Evolutionary conservation across 2,888 invertebrate species (phyloP), one percentile per base, ranked within the genome.

Genomic region (Phyllotreta striolata): DNA sequence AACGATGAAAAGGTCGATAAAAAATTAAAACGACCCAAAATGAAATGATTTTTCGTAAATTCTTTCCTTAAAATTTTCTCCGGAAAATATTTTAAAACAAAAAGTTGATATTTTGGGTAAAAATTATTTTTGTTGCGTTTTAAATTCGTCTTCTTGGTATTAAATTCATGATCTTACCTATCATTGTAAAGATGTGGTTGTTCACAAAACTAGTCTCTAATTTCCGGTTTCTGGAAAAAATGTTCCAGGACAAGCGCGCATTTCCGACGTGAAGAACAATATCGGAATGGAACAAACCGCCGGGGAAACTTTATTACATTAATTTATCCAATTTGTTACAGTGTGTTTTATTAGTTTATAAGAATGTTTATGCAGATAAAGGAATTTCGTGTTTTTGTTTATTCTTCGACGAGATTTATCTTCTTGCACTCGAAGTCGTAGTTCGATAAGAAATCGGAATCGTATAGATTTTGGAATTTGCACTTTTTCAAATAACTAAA

Each of bases 381-480:
- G 38, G 35, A 52, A 38, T 52, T 52, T 52, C 8, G 52, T 52
- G 52, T 52, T 52, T 38, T 10, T 52, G 38, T 52, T 52, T 51
- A 37, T 47, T 8, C 10, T 10, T 38, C 7, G 12, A 51, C 14
- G 14, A 8, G 2, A 7, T 52, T 52, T 52, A 52, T 49, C 49
- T 12, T 52, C 52, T 38, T 52, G 52, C 52, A 38, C 24, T 38
- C 39, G 38, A 39, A 38, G 52, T 1, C 52, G 24, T 6, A 39
- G 5, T 39, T 38, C 12, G 52, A 52, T 52, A 52, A 52, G 38
- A 39, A 52, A 3, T 3, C 41, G 5, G 41, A 41, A 38, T 37
- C 38, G 38, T 10, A 52, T 24, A 24, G 24, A 52, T 52, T 52
- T 52, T 52, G 52, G 52, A 52, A 52, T 52, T 52, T 52, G 52